Evolutionary conservation across 1,140 invertebrate genomes (phyloP), one percentile per base, ranked within the genome.

Genomic region (Elymnias hypermnestra): DNA sequence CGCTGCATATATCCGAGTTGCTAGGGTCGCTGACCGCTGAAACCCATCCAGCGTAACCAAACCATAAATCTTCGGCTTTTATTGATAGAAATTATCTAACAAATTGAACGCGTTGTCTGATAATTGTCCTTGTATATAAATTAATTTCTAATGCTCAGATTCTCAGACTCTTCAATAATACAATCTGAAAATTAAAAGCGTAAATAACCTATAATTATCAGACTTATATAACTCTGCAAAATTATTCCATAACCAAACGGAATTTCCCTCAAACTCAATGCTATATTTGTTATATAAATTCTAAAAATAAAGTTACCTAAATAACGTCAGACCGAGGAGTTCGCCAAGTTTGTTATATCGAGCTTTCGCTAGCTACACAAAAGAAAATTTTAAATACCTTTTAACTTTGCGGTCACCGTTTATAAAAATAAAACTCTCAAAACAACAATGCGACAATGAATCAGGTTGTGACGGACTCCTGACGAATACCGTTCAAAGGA

Each of bases 1-100:
- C 49, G 52, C 49, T 56, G 53, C 64, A 72, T 72, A n/a, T n/a
- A 77, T 78, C 68, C 68, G 73, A 71, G 67, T 64, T 60, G 59
- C 63, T 67, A 68, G 70, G 72, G 74, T 81, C 72, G 51, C 61
- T 72, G 78, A 77, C 78, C 78, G 69, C 61, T 67, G 41, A 74
- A 75, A 73, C 63, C 59, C 65, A 74, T 60, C 65, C 55, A 61
- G 57, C 66, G 61, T 72, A 63, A 66, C 62, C 57, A 63, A 69
- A 61, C 57, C 42, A 56, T 50, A 49, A 61, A 60, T 52, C 47
- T 42, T 33, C 43, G 22, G 12, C 25, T 14, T 28, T 38, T 37
- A 46, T 28, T 50, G 47, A 50, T 43, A 50, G 28, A 19, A 43
- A 6, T 31, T 44, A 25, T 36, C 19, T 33, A 25, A 44, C 21